phyloP scores from a whole-genome alignment of 2,113 vertebrate genomes.

The Ciconia maguari region DNA sequence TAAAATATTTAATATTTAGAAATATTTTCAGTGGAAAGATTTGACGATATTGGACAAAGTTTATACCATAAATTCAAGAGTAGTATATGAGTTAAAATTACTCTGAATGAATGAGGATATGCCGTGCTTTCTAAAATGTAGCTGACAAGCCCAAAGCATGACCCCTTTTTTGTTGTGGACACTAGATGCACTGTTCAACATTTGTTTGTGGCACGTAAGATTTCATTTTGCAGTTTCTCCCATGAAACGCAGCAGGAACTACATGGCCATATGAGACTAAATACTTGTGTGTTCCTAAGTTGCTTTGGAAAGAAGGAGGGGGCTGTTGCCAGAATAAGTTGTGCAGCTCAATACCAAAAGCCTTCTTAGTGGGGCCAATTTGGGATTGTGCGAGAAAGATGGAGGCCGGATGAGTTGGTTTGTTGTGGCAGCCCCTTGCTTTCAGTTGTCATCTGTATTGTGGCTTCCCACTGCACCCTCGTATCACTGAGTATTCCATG shows the following conservation, averaged over 20 bases:
- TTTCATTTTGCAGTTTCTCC: background rate
- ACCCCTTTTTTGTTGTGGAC: background rate
- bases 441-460: background rate
- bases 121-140: background rate
- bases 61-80: background rate
- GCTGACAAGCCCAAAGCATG: background rate
- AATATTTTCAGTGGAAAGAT: background rate
- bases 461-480: background rate
- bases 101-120: background rate
- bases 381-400: background rate
- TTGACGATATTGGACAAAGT: background rate
- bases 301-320: background rate
- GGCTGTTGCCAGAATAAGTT: background rate
- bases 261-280: too few relatives aligned
- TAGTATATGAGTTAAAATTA: background rate
- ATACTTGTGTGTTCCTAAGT: background rate
- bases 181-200: background rate
- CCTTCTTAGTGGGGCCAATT: fast-evolving
- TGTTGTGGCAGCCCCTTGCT: background rate
- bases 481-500: background rate
- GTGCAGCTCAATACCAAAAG: background rate
- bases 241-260: background rate
- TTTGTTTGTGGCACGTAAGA: background rate
- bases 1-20: background rate
- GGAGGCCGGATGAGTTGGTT: background rate